Percentiles rank a stretch among this genome's conserved stretches.
phyloP scores from a whole-genome alignment of 2,113 vertebrate species.

The Microcebus lehilahytsara region DNA sequence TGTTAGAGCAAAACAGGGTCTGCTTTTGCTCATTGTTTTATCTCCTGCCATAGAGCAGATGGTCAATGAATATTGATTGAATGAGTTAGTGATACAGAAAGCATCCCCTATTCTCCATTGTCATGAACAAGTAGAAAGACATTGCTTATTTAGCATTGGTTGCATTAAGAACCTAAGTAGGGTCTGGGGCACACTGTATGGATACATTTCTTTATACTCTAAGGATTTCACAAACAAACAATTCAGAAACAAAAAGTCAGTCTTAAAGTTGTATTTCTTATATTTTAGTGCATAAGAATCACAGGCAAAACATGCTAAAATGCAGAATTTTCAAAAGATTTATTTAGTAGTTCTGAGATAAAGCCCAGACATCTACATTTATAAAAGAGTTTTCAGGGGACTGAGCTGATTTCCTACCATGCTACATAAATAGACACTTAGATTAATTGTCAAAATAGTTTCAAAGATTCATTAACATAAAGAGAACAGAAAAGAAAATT shows the following conservation, averaged over 20 bases:
- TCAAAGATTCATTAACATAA: not conserved
- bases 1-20: not conserved
- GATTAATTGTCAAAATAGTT: not conserved
- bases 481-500: not conserved
- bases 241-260: not conserved
- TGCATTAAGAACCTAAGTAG: not conserved
- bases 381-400: not conserved
- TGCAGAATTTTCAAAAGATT: not conserved
- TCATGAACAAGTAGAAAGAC: not conserved
- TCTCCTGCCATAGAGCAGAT: not conserved
- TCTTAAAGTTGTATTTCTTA: not conserved
- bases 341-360: not conserved
- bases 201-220: not conserved
- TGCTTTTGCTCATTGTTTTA: not conserved
- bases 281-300: not conserved
- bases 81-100: not conserved
- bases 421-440: not conserved
- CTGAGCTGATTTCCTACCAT: not conserved
- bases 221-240: not conserved
- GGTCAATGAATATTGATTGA: not conserved
- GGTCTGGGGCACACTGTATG: rapidly evolving
- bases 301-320: not conserved
- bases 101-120: not conserved
- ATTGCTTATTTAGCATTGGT: not conserved
- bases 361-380: not conserved